phyloP scores from a whole-genome alignment of 1,140 invertebrate genomes.

The Galendromus occidentalis region DNA sequence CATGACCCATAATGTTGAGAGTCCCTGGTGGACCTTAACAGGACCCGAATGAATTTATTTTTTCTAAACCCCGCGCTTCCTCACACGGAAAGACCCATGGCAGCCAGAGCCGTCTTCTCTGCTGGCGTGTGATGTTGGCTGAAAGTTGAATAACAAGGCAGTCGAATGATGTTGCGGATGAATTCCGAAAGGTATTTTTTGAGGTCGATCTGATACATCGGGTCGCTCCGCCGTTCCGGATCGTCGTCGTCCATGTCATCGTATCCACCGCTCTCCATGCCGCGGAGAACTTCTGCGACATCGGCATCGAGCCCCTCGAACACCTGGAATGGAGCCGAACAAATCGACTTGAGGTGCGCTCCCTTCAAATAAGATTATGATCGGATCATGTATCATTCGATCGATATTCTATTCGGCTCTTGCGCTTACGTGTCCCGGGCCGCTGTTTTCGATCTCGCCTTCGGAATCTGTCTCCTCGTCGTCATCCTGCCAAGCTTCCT shows the following conservation, averaged over 20 bases:
- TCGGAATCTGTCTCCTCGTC: conserved; percentile 22
- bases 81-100: conserved; percentile 21
- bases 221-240: conserved; percentile 36
- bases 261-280: conserved; percentile 13
- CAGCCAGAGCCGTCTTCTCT: conserved; percentile 30
- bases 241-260: conserved; percentile 29
- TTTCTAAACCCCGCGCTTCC: not conserved
- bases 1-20: no score
- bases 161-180: conserved; percentile 37
- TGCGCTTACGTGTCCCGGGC: conserved; percentile 19
- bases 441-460: conserved; percentile 24
- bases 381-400: not conserved
- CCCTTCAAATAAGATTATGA: not conserved
- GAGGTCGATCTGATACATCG: conserved; percentile 39
- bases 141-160: conserved; percentile 37
- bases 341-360: not conserved
- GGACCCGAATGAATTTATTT: no score
- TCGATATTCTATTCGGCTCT: not conserved
- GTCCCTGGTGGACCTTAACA: no score
- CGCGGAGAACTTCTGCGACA: not conserved
- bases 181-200: conserved; percentile 39
- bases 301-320: not conserved
- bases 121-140: conserved; percentile 34
- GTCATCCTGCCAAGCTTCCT: conserved; percentile 27
- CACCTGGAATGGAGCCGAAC: not conserved